Evolutionary conservation across 2,888 invertebrate genomes (phyloP).

Genomic region (Apeira syringaria): DNA sequence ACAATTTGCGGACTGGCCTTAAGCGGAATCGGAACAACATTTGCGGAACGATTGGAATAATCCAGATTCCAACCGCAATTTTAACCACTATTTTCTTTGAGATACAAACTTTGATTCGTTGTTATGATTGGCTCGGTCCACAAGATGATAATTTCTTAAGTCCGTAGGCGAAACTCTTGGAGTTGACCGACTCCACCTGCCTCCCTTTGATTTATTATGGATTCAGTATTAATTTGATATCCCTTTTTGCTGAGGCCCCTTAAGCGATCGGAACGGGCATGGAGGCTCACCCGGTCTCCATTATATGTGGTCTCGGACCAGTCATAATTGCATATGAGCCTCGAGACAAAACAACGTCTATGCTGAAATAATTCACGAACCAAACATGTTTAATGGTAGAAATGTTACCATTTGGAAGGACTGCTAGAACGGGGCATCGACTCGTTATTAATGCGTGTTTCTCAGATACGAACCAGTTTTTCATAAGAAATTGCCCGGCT

Average conservation of each 20-base stretch:
- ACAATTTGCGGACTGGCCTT: conserved; percentile 41
- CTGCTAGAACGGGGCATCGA: conserved; percentile 14
- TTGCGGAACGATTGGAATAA: conserved; percentile 47
- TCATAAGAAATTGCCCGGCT: conserved; percentile 56
- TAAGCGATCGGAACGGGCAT: conserved; percentile 73
- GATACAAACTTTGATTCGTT: conserved; percentile 27
- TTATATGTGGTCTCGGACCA: conserved; percentile 76
- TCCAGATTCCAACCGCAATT: conserved; percentile 50
- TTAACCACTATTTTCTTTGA: conserved; percentile 30
- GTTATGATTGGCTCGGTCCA: conserved; percentile 33
- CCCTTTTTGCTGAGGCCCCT: conserved; percentile 80
- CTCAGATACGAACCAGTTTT: conserved; percentile 56
- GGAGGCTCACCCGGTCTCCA: conserved; percentile 67
- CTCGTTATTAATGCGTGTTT: conserved; percentile 21
- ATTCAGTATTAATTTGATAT: conserved; percentile 84
- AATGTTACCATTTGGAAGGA: conserved; percentile 20
- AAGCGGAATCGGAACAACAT: conserved; percentile 38
- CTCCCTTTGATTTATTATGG: conserved; percentile 81
- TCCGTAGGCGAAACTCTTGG: conserved; percentile 76
- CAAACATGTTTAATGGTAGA: conserved; percentile 33
- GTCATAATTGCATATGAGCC: conserved; percentile 80
- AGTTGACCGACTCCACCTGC: conserved; percentile 78
- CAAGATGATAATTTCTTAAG: conserved; percentile 76
- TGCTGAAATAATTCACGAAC: conserved; percentile 53
- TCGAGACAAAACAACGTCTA: conserved; percentile 67